A percentile compares a stretch with the other conserved stretches of the same genome.
Evolutionary conservation across 2,888 invertebrate genomes (phyloP).

Genomic region (Podabrus alpinus): DNA sequence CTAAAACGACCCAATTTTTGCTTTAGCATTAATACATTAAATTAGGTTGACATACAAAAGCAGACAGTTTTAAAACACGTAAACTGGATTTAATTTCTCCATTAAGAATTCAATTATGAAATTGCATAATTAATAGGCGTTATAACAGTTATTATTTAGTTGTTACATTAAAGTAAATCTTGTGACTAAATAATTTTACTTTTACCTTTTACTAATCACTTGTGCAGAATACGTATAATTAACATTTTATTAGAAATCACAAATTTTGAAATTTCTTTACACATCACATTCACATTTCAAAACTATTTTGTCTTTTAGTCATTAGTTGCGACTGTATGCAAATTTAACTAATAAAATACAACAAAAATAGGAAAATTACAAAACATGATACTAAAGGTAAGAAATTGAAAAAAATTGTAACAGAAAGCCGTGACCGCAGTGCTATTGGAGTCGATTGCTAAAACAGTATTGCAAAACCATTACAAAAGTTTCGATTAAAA

Average conservation of each 20-base stretch:
- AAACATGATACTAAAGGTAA: constrained; percentile 1
- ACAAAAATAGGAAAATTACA: background rate
- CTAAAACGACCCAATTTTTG: background rate
- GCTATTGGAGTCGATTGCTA: constrained; percentile 1
- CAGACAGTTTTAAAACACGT: background rate
- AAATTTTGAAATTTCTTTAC: background rate
- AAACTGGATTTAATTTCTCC: background rate
- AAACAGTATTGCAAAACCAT: constrained; percentile 19
- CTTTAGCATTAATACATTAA: background rate
- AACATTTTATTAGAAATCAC: constrained; percentile 9
- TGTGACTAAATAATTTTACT: background rate
- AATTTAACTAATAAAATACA: background rate
- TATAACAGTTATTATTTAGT: background rate
- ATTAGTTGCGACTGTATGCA: background rate
- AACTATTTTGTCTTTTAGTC: background rate
- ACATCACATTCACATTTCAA: constrained; percentile 4
- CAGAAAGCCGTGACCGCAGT: constrained; percentile 21
- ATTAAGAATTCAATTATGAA: background rate
- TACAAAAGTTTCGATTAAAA: constrained; percentile 8
- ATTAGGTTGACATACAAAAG: background rate
- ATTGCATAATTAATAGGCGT: background rate
- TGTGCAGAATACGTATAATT: background rate
- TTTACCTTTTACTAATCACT: background rate
- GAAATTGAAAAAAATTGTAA: constrained; percentile 17
- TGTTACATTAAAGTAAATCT: background rate